A percentile compares a stretch with the other conserved stretches of the same genome.
These are phyloP conservation scores for Meleagris gallopavo DNA, from an alignment of 2,113 vertebrate genomes.

Conservation along the genomic window DNA sequence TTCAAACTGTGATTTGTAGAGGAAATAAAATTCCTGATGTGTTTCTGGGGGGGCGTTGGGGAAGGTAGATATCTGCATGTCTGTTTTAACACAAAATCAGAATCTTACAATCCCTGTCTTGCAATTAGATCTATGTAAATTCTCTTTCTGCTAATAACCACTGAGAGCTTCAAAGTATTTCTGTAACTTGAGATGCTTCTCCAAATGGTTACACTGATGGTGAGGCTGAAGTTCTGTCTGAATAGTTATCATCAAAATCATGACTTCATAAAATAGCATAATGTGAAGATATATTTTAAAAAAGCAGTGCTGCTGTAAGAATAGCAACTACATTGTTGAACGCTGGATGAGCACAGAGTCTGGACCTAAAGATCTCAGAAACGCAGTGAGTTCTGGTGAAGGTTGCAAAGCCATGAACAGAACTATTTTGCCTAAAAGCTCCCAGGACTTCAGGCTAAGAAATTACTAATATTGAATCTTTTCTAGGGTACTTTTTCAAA, in stretches of 20 bases:
- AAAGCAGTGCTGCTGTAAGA: not conserved
- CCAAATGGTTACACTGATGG: not conserved
- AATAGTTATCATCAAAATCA: not conserved
- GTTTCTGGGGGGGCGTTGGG: not conserved
- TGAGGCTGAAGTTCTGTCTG: not conserved
- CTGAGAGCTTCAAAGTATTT: not conserved
- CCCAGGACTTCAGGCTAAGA: not conserved
- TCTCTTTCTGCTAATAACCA: not conserved
- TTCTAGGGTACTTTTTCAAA: not conserved
- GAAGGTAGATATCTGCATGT: not conserved
- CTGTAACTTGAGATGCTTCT: not conserved
- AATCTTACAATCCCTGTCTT: not conserved
- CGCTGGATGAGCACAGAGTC: not conserved
- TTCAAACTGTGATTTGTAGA: conserved; percentile 4
- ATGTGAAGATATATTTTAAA: not conserved
- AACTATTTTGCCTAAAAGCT: not conserved
- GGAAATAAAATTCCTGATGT: not conserved
- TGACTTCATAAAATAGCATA: not conserved
- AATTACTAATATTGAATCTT: not conserved
- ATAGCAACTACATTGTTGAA: not conserved
- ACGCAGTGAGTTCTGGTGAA: rapidly evolving
- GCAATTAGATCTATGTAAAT: not conserved
- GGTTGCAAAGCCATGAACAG: not conserved
- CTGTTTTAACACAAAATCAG: not conserved
- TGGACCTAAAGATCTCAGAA: not conserved